These are phyloP conservation scores for Aythya baeri DNA, from an alignment of 2,113 vertebrate genomes.

Conservation along the genomic window DNA sequence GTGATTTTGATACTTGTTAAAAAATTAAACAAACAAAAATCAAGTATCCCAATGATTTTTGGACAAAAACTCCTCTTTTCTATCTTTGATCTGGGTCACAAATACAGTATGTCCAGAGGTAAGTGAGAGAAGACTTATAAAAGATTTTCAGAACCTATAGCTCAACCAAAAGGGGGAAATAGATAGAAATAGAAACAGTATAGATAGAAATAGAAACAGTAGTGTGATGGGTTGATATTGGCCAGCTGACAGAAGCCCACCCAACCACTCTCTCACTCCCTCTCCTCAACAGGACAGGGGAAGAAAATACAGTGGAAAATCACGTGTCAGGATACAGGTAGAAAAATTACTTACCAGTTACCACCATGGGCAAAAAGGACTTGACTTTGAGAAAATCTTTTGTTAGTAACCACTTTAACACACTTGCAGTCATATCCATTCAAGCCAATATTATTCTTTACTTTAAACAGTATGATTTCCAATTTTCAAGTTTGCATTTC, in stretches of 20 bases:
- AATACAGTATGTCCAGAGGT: not conserved
- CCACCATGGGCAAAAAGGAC: not conserved
- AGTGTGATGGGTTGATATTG: not conserved
- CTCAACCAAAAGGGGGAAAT: not conserved
- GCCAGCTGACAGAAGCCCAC: not conserved
- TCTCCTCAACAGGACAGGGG: not conserved
- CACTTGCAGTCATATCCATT: not conserved
- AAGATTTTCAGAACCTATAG: not conserved
- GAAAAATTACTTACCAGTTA: not conserved
- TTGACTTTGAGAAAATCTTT: not conserved
- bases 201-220: not conserved
- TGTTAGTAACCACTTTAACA: not conserved
- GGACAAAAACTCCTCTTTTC: not conserved
- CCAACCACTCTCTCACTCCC: not conserved
- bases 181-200: not conserved
- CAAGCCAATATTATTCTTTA: not conserved
- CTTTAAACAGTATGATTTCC: not conserved
- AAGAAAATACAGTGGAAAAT: not conserved
- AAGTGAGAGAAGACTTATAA: not conserved
- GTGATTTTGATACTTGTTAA: not conserved
- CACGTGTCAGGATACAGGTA: not conserved
- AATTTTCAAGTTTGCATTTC: not conserved
- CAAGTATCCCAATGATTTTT: not conserved
- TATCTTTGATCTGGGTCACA: not conserved
- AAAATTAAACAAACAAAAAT: not conserved